Percentiles rank a stretch among this genome's conserved stretches.
Conservation (phyloP, 2,113 vertebrate species). For the Poecilia latipinna region DNA sequence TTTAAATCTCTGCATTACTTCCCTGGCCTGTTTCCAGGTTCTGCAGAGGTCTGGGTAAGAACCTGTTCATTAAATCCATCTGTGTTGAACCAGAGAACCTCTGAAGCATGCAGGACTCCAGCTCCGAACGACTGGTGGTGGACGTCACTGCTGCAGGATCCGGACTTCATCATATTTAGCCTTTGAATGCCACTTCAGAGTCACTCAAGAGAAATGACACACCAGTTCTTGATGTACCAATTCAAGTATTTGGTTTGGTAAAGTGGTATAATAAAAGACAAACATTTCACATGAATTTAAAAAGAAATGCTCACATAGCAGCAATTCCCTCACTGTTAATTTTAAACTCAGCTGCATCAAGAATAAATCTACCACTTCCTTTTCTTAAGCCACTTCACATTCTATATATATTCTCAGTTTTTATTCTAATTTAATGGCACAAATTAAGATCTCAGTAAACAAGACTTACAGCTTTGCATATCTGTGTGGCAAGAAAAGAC, state of each 20-base stretch:
- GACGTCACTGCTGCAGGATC: background rate
- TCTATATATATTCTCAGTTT: background rate
- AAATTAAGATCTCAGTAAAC: too few species aligned
- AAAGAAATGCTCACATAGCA: too few species aligned
- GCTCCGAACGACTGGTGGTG: too few species aligned
- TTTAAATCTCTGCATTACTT: background rate
- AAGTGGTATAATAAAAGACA: too few species aligned
- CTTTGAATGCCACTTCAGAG: too few species aligned
- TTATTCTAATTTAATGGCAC: background rate
- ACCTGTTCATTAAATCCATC: background rate
- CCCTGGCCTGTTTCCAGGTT: background rate
- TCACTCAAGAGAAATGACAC: too few species aligned
- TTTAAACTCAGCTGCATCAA: background rate
- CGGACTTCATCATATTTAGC: too few species aligned
- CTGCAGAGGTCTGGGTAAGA: background rate
- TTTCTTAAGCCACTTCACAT: background rate
- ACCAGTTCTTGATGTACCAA: too few species aligned
- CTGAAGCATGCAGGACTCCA: background rate
- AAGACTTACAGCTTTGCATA: background rate
- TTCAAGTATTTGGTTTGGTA: too few species aligned
- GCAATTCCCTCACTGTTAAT: too few species aligned
- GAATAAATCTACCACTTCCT: background rate
- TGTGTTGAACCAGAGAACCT: background rate
- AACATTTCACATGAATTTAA: too few species aligned
- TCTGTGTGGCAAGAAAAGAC: background rate